These are phyloP conservation scores for Drosophila demipolita DNA, from an alignment of 2,888 invertebrate species.

Conservation along the genomic window DNA sequence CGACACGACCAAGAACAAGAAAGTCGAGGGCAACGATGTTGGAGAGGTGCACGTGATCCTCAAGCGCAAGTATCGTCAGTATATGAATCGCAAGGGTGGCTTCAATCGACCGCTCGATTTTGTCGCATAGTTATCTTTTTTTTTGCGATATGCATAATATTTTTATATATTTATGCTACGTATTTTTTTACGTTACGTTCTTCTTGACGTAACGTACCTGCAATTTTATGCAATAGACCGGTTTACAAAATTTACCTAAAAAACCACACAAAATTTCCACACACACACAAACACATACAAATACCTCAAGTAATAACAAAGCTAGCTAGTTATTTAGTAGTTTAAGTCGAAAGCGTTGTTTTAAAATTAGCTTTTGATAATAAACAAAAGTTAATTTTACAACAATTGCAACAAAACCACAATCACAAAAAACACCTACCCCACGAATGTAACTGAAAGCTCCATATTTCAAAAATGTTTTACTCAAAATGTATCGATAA, in stretches of 20 bases:
- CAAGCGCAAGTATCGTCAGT: conserved; percentile 98
- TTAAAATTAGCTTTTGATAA: conserved; percentile 64
- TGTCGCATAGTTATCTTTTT: conserved; percentile 89
- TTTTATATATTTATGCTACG: conserved; percentile 54
- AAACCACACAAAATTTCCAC: conserved; percentile 83
- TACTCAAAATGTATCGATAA: conserved; percentile 21
- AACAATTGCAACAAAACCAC: conserved; percentile 59
- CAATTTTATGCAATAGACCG: conserved; percentile 85
- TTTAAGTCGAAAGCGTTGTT: conserved; percentile 70
- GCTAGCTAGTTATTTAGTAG: conserved; percentile 72
- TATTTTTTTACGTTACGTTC: conserved; percentile 66
- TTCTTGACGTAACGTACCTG: conserved; percentile 78
- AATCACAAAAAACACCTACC: conserved; percentile 37
- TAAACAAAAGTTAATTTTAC: conserved; percentile 68
- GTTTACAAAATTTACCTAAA: conserved; percentile 83
- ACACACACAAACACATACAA: conserved; percentile 43
- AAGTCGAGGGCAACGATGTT: conserved; percentile 96
- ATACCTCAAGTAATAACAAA: conserved; percentile 67
- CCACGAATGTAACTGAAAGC: conserved; percentile 70
- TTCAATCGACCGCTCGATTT: conserved; percentile 99
- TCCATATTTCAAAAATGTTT: conserved; percentile 17
- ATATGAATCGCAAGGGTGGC: conserved; percentile 99
- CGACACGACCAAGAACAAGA: conserved; percentile 98
- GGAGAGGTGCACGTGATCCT: conserved; percentile 98
- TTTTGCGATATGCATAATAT: conserved; percentile 20